Conservation (phyloP, 37 sponge, comb jelly and placozoan species). For the Bolinopsis microptera region DNA sequence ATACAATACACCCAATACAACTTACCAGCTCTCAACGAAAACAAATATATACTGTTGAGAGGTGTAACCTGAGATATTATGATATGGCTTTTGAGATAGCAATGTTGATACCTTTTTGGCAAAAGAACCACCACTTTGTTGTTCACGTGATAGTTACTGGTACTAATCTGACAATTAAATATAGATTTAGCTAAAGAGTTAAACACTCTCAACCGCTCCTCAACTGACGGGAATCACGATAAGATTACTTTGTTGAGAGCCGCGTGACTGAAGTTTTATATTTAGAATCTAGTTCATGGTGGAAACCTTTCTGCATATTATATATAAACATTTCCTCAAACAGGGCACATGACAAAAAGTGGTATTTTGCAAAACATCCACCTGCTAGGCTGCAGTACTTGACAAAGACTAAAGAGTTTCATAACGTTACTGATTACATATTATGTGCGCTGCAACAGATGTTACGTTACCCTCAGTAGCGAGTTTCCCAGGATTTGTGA, state of each 20-base stretch:
- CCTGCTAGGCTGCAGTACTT: no score
- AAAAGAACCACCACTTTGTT: background rate
- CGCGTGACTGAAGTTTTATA: background rate
- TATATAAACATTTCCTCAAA: background rate
- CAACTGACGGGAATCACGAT: background rate
- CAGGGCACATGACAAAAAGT: background rate
- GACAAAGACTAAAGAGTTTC: no score
- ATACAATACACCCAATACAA: background rate
- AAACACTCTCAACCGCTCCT: background rate
- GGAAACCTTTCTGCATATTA: background rate
- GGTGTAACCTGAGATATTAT: background rate
- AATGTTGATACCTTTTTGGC: no score
- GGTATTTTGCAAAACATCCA: background rate
- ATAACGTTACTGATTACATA: no score
- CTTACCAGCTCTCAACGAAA: background rate
- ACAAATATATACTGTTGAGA: background rate
- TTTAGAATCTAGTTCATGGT: background rate
- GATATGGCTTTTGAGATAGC: background rate
- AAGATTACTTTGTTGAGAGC: background rate
- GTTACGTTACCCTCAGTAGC: no score
- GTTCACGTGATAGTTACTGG: background rate
- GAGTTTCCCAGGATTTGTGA: no score
- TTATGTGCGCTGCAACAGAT: no score
- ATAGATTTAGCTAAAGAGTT: background rate
- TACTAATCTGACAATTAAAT: background rate